Evolutionary conservation across 1,140 invertebrate genomes (phyloP), one percentile per base, ranked within the genome.

Genomic region (Tetranychus urticae): DNA sequence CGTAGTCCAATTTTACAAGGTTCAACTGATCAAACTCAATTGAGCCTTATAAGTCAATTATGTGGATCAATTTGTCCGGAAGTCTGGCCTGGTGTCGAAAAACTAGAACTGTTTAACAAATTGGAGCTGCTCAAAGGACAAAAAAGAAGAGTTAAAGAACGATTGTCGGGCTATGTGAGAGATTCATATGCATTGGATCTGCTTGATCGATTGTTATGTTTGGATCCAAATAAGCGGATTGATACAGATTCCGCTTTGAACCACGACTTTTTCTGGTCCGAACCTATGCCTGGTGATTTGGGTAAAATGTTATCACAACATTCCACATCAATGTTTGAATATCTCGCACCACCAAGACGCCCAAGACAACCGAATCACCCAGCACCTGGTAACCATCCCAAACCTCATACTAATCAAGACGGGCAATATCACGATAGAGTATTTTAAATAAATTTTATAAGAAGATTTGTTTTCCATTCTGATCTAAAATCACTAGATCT

Each of bases 241-340:
- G 87, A 96, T 71, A 83, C 89, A 0, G 91, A 97, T 69, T 83
- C 83, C 1, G 92, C 92, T 0, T 70, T 98, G 1, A 93, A 96
- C 76, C 91, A 97, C 68, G 90, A 96, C 69, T 97, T 97, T 71
- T 98, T 97, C 71, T 97, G 90, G 88, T 88, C 82, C 1, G 90
- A 94, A 71, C 93, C 94, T 37, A 86, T 92, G 82, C 90, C 91
- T 0, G 83, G 81, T 69, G 88, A 93, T 69, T 74, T 96, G 1
- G 84, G 80, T 36, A 87, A 86, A 75, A 94, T 94, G 88, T 73
- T 97, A 55, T 86, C 86, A 0, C 86, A 91, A 68, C 88, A 93
- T 70, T 83, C 82, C 0, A 88, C 89, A 66, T 92, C 87, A 70
- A 96, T 94, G 89, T 96, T 96, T 70, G 91, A 96, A 72, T 96